Evolutionary conservation across 2,797 vertebrate species (phyloP).

Genomic region (Siniperca obscura): DNA sequence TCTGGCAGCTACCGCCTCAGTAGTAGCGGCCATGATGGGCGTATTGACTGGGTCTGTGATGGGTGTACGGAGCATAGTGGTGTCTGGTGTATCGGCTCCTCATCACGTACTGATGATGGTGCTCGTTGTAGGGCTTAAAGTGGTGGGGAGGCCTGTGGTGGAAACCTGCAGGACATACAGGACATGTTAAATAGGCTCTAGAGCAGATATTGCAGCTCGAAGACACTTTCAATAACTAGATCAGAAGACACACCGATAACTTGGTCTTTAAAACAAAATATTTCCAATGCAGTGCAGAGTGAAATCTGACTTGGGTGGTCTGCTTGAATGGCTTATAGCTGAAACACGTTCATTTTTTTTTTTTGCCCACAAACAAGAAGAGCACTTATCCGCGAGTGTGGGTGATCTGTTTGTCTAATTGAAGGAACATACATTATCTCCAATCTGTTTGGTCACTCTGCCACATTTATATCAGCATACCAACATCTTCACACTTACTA

Average conservation of each 20-base stretch:
- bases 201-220: not conserved
- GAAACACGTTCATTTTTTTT: too few relatives aligned
- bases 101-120: slow-evolving; percentile 64
- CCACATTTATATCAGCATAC: not conserved
- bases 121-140: slow-evolving; percentile 3
- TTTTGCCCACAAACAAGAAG: too few relatives aligned
- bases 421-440: not conserved
- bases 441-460: not conserved
- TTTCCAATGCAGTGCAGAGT: not conserved
- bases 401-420: too few relatives aligned
- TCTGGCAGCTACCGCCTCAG: slow-evolving; percentile 24
- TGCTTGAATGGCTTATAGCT: too few relatives aligned
- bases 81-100: slow-evolving; percentile 54
- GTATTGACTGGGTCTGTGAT: slow-evolving; percentile 3
- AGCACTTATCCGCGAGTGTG: too few relatives aligned
- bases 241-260: not conserved
- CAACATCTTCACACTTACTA: slow-evolving; percentile 24
- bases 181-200: not conserved
- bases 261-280: not conserved
- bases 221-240: not conserved
- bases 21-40: slow-evolving; percentile 3
- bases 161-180: slow-evolving; percentile 45
- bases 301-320: not conserved
- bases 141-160: not conserved
- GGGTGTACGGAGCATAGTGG: slow-evolving; percentile 70